Percentiles rank a stretch among this genome's conserved stretches.
phyloP scores from a whole-genome alignment of 2,888 invertebrate genomes.

The Eulithis testata region DNA sequence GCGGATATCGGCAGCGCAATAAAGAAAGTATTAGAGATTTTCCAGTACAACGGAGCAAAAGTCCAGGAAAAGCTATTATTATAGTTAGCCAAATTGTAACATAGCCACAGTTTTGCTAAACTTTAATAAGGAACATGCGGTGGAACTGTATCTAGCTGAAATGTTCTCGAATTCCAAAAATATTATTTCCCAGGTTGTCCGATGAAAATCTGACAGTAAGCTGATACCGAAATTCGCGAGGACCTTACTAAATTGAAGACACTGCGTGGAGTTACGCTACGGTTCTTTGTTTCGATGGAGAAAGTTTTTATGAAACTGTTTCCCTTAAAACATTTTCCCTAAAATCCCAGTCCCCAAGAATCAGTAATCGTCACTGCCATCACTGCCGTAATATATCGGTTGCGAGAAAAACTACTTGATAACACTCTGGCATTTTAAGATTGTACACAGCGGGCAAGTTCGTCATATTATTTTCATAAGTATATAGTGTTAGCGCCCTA shows the following conservation, averaged over 20 bases:
- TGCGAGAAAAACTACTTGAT: no score
- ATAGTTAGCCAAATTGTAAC: no score
- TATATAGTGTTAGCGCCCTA: no score
- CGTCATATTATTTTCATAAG: no score
- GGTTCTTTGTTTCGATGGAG: constrained; percentile 36
- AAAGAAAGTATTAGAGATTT: constrained; percentile 15
- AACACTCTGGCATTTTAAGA: no score
- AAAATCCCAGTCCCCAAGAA: constrained; percentile 5
- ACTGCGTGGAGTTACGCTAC: constrained; percentile 2
- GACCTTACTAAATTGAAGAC: constrained; percentile 1
- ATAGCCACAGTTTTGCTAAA: no score
- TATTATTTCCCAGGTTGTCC: not conserved
- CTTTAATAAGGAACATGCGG: no score
- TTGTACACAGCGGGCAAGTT: not conserved
- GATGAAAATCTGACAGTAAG: not conserved
- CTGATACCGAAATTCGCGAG: constrained; percentile 21
- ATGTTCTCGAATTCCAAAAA: no score
- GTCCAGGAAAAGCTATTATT: not conserved
- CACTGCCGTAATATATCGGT: not conserved
- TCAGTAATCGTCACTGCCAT: not conserved
- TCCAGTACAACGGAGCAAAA: constrained; percentile 1
- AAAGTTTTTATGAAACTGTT: constrained; percentile 32
- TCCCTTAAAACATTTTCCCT: constrained; percentile 34
- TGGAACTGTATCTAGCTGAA: no score
- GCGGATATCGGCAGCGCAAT: constrained; percentile 42